These are phyloP conservation scores for Diorhabda elongata DNA, from an alignment of 1,140 invertebrate species.

Conservation along the genomic window DNA sequence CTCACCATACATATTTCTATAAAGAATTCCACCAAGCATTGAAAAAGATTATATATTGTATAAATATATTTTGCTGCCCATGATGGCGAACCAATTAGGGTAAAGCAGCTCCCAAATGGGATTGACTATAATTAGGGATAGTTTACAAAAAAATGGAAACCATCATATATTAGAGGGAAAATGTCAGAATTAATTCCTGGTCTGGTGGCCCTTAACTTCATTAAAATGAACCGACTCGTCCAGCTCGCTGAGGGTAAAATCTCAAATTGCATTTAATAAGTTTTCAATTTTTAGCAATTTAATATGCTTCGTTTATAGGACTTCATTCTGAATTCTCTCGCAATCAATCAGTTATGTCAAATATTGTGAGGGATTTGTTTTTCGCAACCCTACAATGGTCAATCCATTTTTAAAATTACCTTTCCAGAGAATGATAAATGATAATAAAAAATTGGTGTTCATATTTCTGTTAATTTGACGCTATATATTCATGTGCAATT, in stretches of 20 bases:
- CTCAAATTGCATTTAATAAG: conserved; percentile 1
- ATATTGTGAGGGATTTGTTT: conserved; percentile 1
- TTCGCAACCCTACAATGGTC: neutral
- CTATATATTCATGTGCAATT: too few relatives aligned
- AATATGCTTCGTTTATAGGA: conserved; percentile 2
- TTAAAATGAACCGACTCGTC: neutral
- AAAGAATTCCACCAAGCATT: too few relatives aligned
- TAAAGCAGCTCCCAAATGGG: too few relatives aligned
- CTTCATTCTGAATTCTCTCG: neutral
- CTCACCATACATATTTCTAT: too few relatives aligned
- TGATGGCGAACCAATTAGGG: too few relatives aligned
- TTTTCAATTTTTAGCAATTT: conserved; percentile 1
- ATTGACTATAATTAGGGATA: neutral
- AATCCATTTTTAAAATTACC: neutral
- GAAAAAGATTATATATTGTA: too few relatives aligned
- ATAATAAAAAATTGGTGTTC: too few relatives aligned
- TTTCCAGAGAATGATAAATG: too few relatives aligned
- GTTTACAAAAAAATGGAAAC: neutral
- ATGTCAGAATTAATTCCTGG: neutral
- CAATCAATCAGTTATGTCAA: neutral
- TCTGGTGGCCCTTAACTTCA: neutral
- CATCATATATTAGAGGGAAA: neutral
- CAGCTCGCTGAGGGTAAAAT: neutral
- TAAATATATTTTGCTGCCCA: too few relatives aligned
- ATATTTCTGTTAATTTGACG: too few relatives aligned